phyloP scores from a whole-genome alignment of 2,888 invertebrate species.

The Drosophila dives region DNA sequence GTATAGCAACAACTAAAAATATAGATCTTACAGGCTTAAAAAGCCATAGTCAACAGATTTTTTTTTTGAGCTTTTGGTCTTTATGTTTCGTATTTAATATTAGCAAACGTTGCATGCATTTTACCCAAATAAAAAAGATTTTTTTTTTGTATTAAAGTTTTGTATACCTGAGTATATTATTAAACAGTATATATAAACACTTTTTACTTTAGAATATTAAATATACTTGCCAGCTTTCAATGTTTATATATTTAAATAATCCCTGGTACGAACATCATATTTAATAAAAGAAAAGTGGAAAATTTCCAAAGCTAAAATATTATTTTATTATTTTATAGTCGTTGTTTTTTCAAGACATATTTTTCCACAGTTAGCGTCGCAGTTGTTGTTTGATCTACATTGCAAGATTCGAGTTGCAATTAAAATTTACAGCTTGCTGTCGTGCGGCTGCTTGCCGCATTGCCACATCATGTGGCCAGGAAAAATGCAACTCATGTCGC shows the following conservation, averaged over 20 bases:
- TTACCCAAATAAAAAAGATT: too few relatives aligned
- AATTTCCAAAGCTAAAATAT: background rate
- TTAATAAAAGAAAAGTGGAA: background rate
- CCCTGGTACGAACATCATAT: background rate
- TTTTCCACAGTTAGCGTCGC: background rate
- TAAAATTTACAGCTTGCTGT: conserved; percentile 6
- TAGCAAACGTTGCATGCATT: background rate
- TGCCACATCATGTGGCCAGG: conserved; percentile 19
- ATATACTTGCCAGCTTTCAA: background rate
- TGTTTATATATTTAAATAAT: background rate
- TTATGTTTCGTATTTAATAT: background rate
- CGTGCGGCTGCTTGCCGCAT: conserved; percentile 16
- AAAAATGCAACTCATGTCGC: conserved; percentile 39
- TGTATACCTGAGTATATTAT: background rate
- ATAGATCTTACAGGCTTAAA: too few relatives aligned
- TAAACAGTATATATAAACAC: too few relatives aligned
- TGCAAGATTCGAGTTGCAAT: conserved; percentile 10
- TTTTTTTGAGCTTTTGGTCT: background rate
- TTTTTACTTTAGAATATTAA: background rate
- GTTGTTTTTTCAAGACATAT: conserved; percentile 39
- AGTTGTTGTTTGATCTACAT: conserved; percentile 21
- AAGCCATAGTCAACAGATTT: too few relatives aligned
- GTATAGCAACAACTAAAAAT: too few relatives aligned
- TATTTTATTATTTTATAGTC: background rate
- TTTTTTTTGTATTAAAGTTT: too few relatives aligned